Percentiles rank a stretch among this genome's conserved stretches.
Conservation (phyloP, 2,797 vertebrate species). For the Micrastur ruficollis region DNA sequence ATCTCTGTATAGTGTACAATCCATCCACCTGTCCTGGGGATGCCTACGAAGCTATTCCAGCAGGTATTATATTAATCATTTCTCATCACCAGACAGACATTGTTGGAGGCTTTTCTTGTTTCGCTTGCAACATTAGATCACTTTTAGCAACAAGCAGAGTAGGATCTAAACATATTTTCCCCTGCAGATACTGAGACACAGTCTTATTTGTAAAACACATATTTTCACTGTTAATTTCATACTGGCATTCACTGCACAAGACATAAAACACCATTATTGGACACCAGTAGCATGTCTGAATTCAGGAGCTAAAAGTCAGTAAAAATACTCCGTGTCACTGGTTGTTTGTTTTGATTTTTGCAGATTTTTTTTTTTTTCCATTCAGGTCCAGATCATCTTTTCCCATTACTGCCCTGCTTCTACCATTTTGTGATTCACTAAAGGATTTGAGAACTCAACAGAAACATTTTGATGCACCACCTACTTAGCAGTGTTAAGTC, state of each 20-base stretch:
- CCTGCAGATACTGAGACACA: not conserved
- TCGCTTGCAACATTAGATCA: not conserved
- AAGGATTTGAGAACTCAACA: not conserved
- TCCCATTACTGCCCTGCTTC: not conserved
- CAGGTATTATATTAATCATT: constrained; percentile 53
- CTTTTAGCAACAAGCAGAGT: constrained; percentile 20
- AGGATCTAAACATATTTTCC: not conserved
- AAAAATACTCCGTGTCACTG: not conserved
- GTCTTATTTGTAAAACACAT: not conserved
- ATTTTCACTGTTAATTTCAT: constrained; percentile 1
- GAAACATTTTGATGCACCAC: not conserved
- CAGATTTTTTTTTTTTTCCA: not conserved
- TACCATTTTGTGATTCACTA: not conserved
- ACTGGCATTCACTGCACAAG: not conserved
- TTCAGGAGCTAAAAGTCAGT: not conserved
- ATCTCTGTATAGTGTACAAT: not conserved
- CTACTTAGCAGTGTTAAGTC: not conserved
- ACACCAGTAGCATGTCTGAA: not conserved
- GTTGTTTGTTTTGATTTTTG: not conserved
- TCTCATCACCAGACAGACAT: constrained; percentile 27
- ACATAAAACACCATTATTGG: not conserved
- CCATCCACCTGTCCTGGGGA: constrained; percentile 27
- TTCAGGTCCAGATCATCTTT: not conserved
- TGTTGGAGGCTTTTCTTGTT: constrained; percentile 31
- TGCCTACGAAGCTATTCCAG: constrained; percentile 14